phyloP scores from a whole-genome alignment of 1,140 invertebrate genomes.

The Macrobrachium rosenbergii region DNA sequence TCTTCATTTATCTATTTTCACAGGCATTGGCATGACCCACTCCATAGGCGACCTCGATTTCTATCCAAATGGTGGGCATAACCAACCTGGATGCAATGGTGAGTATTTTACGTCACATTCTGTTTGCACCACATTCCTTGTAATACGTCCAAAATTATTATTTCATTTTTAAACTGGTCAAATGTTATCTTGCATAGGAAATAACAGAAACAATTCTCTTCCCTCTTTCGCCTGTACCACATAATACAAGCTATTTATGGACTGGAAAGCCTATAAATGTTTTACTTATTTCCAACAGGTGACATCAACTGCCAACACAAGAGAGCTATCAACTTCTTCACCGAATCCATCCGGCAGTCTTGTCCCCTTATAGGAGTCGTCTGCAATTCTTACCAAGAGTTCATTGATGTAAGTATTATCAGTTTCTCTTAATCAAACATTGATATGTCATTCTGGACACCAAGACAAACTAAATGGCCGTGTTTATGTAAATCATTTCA shows the following conservation, averaged over 20 bases:
- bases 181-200: too few species aligned
- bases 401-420: slow-evolving; percentile 47
- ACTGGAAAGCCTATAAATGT: too few species aligned
- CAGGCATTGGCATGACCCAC: slow-evolving; percentile 84
- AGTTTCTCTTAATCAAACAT: not conserved
- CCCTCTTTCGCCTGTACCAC: too few species aligned
- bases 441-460: not conserved
- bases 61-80: slow-evolving; percentile 88
- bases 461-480: too few species aligned
- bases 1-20: slow-evolving; percentile 23
- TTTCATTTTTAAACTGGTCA: too few species aligned
- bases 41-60: slow-evolving; percentile 89
- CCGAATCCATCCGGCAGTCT: slow-evolving; percentile 62
- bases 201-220: too few species aligned
- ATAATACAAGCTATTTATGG: too few species aligned
- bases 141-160: too few species aligned
- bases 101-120: slow-evolving; percentile 71
- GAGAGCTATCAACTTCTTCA: slow-evolving; percentile 59
- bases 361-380: slow-evolving; percentile 47
- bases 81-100: slow-evolving; percentile 88
- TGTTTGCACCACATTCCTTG: too few species aligned
- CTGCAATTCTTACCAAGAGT: slow-evolving; percentile 55
- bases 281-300: slow-evolving; percentile 19
- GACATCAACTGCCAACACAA: slow-evolving; percentile 58
- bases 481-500: not conserved